A percentile compares a stretch with the other conserved stretches of the same genome.
These are phyloP conservation scores for Aquatica leii DNA, from an alignment of 2,888 invertebrate genomes.

Conservation along the genomic window DNA sequence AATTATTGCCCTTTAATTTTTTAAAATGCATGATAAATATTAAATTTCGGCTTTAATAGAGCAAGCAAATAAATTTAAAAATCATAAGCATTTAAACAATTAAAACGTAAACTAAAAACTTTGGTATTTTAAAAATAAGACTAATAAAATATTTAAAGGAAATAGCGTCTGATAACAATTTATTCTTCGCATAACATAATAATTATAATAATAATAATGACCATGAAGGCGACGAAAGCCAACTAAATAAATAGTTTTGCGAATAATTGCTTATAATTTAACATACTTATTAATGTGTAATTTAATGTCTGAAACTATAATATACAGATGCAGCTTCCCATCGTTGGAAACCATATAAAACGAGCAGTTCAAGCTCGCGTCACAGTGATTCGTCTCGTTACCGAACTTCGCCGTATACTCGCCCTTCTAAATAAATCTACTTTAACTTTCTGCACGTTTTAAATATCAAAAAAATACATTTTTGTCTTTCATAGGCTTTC, in stretches of 20 bases:
- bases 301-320: slow-evolving; percentile 35
- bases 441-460: background rate
- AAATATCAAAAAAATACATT: slow-evolving; percentile 3
- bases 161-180: too few species aligned
- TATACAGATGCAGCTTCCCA: slow-evolving; percentile 64
- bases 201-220: too few species aligned
- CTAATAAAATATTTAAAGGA: too few species aligned
- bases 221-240: too few species aligned
- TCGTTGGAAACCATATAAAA: slow-evolving; percentile 68
- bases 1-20: slow-evolving; percentile 26
- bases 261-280: too few species aligned
- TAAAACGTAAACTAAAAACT: too few species aligned
- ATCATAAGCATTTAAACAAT: too few species aligned
- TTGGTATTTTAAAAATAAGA: too few species aligned
- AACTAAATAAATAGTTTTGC: too few species aligned
- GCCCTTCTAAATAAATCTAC: slow-evolving; percentile 64
- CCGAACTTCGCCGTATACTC: slow-evolving; percentile 67
- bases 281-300: slow-evolving; percentile 16
- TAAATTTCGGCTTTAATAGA: background rate
- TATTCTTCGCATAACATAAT: too few species aligned
- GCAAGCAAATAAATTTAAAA: too few species aligned
- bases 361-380: slow-evolving; percentile 62
- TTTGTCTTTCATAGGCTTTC: too few species aligned
- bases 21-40: background rate
- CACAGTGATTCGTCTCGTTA: slow-evolving; percentile 63